Evolutionary conservation across 2,888 invertebrate species (phyloP).

Genomic region (Harpalus rufipes): DNA sequence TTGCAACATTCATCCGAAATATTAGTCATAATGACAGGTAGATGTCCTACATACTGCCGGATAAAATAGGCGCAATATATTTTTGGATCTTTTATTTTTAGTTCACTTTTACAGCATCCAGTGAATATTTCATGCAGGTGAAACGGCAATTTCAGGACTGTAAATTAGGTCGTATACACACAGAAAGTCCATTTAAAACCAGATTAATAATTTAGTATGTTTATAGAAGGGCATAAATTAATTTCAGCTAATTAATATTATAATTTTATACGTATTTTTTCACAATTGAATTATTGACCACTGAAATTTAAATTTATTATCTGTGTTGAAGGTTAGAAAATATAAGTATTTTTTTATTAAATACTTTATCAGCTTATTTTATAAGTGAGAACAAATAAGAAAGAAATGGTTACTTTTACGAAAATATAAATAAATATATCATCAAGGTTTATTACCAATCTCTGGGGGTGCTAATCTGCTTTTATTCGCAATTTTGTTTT

Average conservation of each 20-base stretch:
- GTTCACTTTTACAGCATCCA: background rate
- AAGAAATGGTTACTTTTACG: too few species aligned
- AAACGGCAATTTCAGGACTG: background rate
- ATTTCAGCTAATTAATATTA: background rate
- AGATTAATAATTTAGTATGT: background rate
- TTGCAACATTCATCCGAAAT: constrained; percentile 33
- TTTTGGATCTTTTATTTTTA: constrained; percentile 34
- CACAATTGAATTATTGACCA: background rate
- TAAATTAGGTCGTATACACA: background rate
- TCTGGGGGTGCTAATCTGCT: too few species aligned
- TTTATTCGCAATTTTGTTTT: too few species aligned
- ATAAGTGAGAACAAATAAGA: too few species aligned
- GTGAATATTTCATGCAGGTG: background rate
- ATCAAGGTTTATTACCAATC: too few species aligned
- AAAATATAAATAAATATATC: too few species aligned
- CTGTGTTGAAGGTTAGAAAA: background rate
- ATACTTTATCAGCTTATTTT: background rate
- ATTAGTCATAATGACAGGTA: constrained; percentile 47
- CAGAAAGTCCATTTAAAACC: constrained; percentile 6
- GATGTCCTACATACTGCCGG: constrained; percentile 28
- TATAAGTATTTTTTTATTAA: background rate
- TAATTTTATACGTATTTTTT: background rate
- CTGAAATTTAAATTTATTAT: background rate
- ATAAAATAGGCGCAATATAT: constrained; percentile 30
- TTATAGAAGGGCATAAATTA: background rate